Base-by-base conservation (phyloP, 2,113 vertebrate species). In the Salvelinus sp. region DNA sequence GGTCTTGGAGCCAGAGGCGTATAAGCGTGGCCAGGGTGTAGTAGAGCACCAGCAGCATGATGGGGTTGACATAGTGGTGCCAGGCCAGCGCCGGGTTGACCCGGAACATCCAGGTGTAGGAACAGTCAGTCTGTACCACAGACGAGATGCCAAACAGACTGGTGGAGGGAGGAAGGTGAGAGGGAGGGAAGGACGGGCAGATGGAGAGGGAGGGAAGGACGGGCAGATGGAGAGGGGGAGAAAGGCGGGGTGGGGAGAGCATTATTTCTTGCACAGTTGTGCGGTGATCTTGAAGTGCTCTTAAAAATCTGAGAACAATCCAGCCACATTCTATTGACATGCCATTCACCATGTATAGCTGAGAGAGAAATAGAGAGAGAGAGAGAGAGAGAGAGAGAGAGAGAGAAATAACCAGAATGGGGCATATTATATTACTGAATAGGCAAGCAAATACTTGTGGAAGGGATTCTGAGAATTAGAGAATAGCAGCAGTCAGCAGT, bases 81-180 rank as follows among this genome's bases (percentile, higher is more conserved):
- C 96, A 98, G 0, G 82, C 74, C 50, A 98, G 89, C 0, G 91
- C 64, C 25, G 92, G 86, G 72, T 96, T 96, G 74, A 95, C 91
- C 79, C 94, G 90, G 75, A 98, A 93, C 92, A 93, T 95, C 96
- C 96, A 98, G 16, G 96, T 96, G 86, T 85, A 92, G 25, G 92
- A 90, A 47, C 97, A 98, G 89, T 96, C 94, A 3, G 90, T 95
- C 30, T 93, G 93, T 58, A 96, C 94, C 78, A 96, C 89, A 0
- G 96, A 91, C 79, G 95, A 94, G 72, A 98, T 93, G 68, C 97
- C 97, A 0, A 98, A 96, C 75, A 97, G 91, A 76, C 97, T 98
- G 90, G 28, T 3, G 28, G 48, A 50, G 22, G 27, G 66, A 30
- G 65, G 48, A 2, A 14, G 28, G 54, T 44, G 28, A 28, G 12